Evolutionary conservation across 2,888 invertebrate genomes (phyloP), one percentile per base, ranked within the genome.

Genomic region (Tribolium freemani): DNA sequence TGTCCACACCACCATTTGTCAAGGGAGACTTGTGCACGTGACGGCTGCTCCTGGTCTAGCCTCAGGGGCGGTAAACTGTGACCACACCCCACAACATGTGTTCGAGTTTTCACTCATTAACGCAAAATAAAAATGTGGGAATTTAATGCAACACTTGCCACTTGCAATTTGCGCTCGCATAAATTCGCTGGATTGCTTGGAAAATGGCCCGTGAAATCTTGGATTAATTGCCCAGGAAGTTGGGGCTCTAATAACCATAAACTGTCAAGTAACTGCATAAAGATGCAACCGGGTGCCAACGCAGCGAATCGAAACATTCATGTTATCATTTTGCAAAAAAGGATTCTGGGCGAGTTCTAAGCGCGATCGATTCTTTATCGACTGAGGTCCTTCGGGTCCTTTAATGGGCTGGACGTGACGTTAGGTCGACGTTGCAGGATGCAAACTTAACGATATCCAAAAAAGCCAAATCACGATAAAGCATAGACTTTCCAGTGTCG

Each of bases 91-190:
- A 50, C 64, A 74, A 74, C 74, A 72, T 72, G 61, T 74, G 72
- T 72, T 72, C 11, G 48, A 71, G 56, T 71, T 72, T 74, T 74
- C 71, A 67, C 64, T 74, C 74, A 74, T 74, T 72, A 74, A 60
- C 58, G 63, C 26, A 54, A 64, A 69, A 72, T 74, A 74, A 74
- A 66, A 72, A 74, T 58, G 44, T 51, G 51, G 31, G 67, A 66
- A 66, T 76, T 74, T 67, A 71, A 71, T 71, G 73, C 61, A 73
- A 70, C 75, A 71, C 64, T 56, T 74, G 71, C 61, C 69, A 67
- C 30, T 64, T 71, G 60, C 54, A 56, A 73, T 45, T 66, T 71
- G 57, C 50, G 72, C 54, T 38, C 57, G 16, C 44, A 66, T 71
- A 66, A 71, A 71, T 66, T 64, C 11, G 11, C 31, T 8, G 57